Conservation (phyloP, 2,113 vertebrate species). For the Cygnus buccinator region DNA sequence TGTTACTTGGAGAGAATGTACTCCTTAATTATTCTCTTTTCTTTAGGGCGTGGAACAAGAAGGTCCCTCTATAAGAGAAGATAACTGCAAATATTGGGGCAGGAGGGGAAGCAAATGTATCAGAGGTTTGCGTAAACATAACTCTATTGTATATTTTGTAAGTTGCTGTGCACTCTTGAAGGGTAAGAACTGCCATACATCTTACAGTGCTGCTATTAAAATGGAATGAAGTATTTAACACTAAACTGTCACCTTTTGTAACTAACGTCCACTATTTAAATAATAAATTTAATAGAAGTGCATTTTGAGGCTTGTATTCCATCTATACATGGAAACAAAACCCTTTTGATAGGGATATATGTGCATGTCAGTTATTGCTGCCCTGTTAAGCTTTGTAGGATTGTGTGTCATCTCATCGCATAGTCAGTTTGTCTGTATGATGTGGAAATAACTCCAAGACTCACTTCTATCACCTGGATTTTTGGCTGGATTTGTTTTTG, state of each 20-base stretch:
- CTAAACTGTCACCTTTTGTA: slow-evolving; percentile 27
- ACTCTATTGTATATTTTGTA: neutral
- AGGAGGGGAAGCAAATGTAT: neutral
- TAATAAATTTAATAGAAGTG: slow-evolving; percentile 67
- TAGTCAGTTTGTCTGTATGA: neutral
- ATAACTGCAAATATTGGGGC: slow-evolving; percentile 46
- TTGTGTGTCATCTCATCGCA: neutral
- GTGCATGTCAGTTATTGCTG: neutral
- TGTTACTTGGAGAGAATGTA: neutral
- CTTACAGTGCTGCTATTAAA: neutral
- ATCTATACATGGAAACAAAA: neutral
- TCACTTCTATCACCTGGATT: neutral
- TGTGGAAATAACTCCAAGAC: neutral
- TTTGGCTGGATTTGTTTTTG: neutral
- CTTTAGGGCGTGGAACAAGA: slow-evolving; percentile 34
- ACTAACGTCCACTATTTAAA: slow-evolving; percentile 33
- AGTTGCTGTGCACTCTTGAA: slow-evolving; percentile 8
- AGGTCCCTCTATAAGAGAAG: slow-evolving; percentile 55
- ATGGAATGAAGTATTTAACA: neutral
- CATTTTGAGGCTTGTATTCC: slow-evolving; percentile 40
- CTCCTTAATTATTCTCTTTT: neutral
- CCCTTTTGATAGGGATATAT: neutral
- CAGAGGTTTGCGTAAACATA: neutral
- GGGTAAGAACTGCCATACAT: neutral
- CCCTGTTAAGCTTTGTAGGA: neutral